A percentile compares a stretch with the other conserved stretches of the same genome.
These are phyloP conservation scores for Agapornis canus DNA, from an alignment of 2,797 vertebrate species.

Conservation along the genomic window DNA sequence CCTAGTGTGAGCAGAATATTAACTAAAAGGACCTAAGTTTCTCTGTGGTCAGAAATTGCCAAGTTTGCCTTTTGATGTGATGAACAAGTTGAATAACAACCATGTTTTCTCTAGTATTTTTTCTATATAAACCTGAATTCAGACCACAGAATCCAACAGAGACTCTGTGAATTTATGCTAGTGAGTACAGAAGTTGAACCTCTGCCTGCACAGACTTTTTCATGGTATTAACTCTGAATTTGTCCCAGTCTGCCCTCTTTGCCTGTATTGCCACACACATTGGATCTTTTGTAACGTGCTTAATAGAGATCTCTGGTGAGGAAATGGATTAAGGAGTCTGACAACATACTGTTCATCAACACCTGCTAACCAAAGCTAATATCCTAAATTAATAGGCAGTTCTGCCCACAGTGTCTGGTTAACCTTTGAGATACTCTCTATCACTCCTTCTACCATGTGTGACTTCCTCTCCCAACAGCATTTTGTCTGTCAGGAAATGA, in stretches of 20 bases:
- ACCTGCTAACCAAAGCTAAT: not conserved
- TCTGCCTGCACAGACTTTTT: not conserved
- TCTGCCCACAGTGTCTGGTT: not conserved
- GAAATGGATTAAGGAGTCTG: not conserved
- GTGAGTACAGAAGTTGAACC: not conserved
- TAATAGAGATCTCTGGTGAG: not conserved
- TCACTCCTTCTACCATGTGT: not conserved
- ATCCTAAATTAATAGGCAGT: not conserved
- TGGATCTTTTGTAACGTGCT: rapidly evolving
- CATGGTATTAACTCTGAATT: not conserved
- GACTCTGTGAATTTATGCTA: not conserved
- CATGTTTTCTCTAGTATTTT: not conserved
- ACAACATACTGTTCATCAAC: not conserved
- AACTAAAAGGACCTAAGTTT: not conserved
- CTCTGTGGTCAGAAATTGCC: not conserved
- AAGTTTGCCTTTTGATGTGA: not conserved
- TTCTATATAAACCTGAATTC: not conserved
- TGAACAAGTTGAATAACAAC: not conserved
- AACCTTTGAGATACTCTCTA: not conserved
- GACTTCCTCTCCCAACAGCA: not conserved
- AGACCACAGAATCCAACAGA: not conserved
- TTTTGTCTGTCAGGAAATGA: not conserved
- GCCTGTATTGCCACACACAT: rapidly evolving
- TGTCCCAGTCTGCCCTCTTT: not conserved
- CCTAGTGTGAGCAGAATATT: not conserved